Conservation (phyloP, 2,888 invertebrate species). For the Axea sp. region DNA sequence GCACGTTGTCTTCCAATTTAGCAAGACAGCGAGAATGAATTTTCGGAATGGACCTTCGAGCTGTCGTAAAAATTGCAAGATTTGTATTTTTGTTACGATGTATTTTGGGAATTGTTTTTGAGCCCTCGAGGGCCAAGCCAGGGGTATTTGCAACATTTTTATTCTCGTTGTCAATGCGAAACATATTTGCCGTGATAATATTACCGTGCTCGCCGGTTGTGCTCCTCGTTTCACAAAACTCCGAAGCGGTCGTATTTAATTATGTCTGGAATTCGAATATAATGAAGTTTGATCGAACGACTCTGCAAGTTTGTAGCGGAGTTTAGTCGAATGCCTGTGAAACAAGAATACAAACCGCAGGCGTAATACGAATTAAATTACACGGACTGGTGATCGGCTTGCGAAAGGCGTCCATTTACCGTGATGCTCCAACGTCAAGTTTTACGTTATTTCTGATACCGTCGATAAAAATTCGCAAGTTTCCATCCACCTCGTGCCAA, state of each 20-base stretch:
- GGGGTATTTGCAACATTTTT: conserved; percentile 29
- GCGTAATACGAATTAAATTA: conserved; percentile 74
- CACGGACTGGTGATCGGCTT: conserved; percentile 61
- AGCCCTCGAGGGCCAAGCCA: no score
- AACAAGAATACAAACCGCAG: conserved; percentile 71
- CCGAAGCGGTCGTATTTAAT: conserved; percentile 74
- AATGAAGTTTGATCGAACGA: conserved; percentile 78
- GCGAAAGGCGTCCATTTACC: conserved; percentile 36
- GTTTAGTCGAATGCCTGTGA: conserved; percentile 72
- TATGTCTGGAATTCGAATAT: conserved; percentile 76
- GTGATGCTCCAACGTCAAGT: no score
- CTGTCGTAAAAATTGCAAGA: no score
- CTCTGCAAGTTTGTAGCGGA: conserved; percentile 74
- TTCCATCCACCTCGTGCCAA: no score
- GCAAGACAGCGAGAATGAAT: no score
- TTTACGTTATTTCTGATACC: no score
- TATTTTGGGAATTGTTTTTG: no score
- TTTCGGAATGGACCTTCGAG: no score
- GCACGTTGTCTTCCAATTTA: no score
- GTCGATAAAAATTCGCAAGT: no score
- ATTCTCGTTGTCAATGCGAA: conserved; percentile 44
- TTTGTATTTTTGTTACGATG: no score
- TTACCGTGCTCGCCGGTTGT: conserved; percentile 36
- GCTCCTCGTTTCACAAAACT: conserved; percentile 63
- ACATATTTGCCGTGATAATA: conserved; percentile 25